Percentiles rank a stretch among this genome's conserved stretches.
Evolutionary conservation across 2,113 vertebrate species (phyloP).

Genomic region (Parus major): DNA sequence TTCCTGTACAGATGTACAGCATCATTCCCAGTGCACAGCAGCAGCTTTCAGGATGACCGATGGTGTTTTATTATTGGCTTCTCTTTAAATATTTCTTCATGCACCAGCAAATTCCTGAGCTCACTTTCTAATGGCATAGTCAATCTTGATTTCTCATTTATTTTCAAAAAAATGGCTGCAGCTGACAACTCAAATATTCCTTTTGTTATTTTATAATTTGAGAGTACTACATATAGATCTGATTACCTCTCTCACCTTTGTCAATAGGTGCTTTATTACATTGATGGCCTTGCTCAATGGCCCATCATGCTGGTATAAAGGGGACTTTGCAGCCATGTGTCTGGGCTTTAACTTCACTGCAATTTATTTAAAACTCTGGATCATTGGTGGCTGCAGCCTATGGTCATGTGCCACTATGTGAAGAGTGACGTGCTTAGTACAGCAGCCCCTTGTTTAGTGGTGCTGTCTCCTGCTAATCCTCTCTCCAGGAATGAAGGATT

Average conservation of each 20-base stretch:
- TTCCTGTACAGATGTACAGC: not conserved
- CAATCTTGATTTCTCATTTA: not conserved
- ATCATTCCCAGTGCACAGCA: not conserved
- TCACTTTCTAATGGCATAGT: not conserved
- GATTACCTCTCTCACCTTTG: not conserved
- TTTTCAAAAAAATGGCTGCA: not conserved
- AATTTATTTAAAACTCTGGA: not conserved
- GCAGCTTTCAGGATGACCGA: not conserved
- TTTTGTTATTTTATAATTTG: not conserved
- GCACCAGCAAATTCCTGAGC: not conserved
- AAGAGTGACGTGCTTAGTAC: not conserved
- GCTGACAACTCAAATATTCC: not conserved
- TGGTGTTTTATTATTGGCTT: not conserved
- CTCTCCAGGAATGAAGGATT: not conserved
- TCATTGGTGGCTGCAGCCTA: accelerated
- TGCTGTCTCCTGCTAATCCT: not conserved
- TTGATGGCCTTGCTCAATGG: not conserved
- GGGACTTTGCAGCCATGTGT: not conserved
- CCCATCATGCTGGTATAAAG: not conserved
- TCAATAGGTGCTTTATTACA: not conserved
- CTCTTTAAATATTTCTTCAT: not conserved
- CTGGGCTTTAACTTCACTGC: not conserved
- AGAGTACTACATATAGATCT: not conserved
- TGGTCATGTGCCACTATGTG: not conserved
- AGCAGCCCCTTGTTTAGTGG: not conserved